phyloP scores from a whole-genome alignment of 2,888 invertebrate genomes.

The Parapristionchus giblindavisi region DNA sequence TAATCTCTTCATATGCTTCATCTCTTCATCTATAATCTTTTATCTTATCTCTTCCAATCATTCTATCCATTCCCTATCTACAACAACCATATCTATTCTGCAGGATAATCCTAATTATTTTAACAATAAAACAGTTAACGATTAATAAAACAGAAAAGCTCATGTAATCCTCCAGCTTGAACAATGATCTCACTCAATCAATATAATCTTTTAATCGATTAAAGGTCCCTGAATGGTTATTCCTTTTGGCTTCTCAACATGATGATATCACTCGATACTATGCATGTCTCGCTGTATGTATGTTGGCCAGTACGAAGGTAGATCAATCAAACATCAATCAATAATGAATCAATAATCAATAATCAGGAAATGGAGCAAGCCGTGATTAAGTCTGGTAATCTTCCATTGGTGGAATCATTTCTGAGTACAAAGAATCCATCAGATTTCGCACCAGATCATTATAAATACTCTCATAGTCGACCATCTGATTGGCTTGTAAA shows the following conservation, averaged over 20 bases:
- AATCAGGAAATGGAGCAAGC: slow-evolving; percentile 90
- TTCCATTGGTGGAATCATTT: slow-evolving; percentile 95
- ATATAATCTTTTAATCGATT: background rate
- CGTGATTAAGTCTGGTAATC: slow-evolving; percentile 92
- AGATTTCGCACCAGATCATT: slow-evolving; percentile 82
- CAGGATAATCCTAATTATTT: too few relatives aligned
- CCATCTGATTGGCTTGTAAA: slow-evolving; percentile 64
- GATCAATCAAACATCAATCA: background rate
- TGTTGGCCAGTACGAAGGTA: slow-evolving; percentile 61
- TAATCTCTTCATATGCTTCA: too few relatives aligned
- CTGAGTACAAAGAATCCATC: slow-evolving; percentile 91
- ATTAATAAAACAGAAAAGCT: too few relatives aligned
- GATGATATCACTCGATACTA: slow-evolving; percentile 98
- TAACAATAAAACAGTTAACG: too few relatives aligned
- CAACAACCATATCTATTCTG: too few relatives aligned
- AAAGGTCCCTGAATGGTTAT: slow-evolving; percentile 81
- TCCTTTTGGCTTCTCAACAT: slow-evolving; percentile 84
- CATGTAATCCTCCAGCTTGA: too few relatives aligned
- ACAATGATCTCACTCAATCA: background rate
- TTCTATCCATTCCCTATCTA: too few relatives aligned
- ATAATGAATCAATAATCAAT: background rate
- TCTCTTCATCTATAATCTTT: too few relatives aligned
- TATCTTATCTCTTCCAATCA: too few relatives aligned
- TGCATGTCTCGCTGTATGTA: slow-evolving; percentile 95
- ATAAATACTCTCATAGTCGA: slow-evolving; percentile 74